A percentile compares a stretch with the other conserved stretches of the same genome.
Conservation (phyloP, 2,113 vertebrate genomes). For the human region GRCh38 chr2:66466501-66467000, state of each 20-base stretch:
- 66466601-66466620: constrained; percentile 68
- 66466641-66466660: constrained; percentile 56
- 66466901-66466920: constrained; percentile 49
- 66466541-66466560: constrained; percentile 47
- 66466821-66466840: constrained; percentile 61
- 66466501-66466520: constrained; percentile 3
- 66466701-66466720: constrained; percentile 80
- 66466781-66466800: constrained; percentile 77
- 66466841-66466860: constrained; percentile 77
- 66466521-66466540: constrained; percentile 41
- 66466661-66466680: constrained; percentile 78
- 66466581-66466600: constrained; percentile 32
- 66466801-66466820: constrained; percentile 73
- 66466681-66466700: constrained; percentile 81
- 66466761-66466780: constrained; percentile 74
- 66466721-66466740: constrained; percentile 79
- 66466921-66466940: constrained; percentile 52
- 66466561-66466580: constrained; percentile 45
- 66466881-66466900: constrained; percentile 54
- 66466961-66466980: not conserved
- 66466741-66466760: constrained; percentile 80
- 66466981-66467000: not conserved
- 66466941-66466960: not conserved
- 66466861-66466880: constrained; percentile 64
- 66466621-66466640: constrained; percentile 8